phyloP scores from a whole-genome alignment of 2,888 invertebrate species.

The Subacronicta megacephala region DNA sequence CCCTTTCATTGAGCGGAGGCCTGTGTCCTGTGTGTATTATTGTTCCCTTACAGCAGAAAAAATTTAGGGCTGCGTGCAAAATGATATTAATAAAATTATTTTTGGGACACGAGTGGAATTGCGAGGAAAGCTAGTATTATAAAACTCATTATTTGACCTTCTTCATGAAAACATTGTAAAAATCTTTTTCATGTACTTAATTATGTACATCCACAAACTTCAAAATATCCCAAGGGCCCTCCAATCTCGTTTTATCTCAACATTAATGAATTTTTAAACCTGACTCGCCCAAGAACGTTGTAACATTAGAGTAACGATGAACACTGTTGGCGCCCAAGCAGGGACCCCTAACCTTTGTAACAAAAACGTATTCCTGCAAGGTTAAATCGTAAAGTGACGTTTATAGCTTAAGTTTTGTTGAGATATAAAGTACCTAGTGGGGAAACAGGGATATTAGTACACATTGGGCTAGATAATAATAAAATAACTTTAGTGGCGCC shows the following conservation, averaged over 20 bases:
- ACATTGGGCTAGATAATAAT: no score
- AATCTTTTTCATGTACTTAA: constrained; percentile 19
- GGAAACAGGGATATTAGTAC: constrained; percentile 1
- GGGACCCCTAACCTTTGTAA: constrained; percentile 26
- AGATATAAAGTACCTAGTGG: constrained; percentile 11
- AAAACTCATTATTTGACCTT: no score
- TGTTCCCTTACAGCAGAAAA: no score
- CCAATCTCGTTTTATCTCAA: constrained; percentile 55
- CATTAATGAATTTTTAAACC: constrained; percentile 66
- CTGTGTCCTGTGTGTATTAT: no score
- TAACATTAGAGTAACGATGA: constrained; percentile 52
- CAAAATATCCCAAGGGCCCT: constrained; percentile 35
- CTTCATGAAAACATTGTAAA: constrained; percentile 1
- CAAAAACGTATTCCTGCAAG: constrained; percentile 28
- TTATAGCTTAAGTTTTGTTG: constrained; percentile 15
- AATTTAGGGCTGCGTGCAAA: no score
- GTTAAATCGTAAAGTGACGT: constrained; percentile 8
- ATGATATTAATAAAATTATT: no score
- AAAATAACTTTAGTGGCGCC: constrained; percentile 17
- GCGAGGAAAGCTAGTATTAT: no score
- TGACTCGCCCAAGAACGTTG: constrained; percentile 48
- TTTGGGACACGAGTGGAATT: no score
- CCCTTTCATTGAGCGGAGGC: no score
- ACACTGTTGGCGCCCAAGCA: constrained; percentile 39
- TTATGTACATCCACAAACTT: constrained; percentile 29